Evolutionary conservation across 2,113 vertebrate genomes (phyloP), one percentile per base, ranked within the genome.

Genomic region (Gymnobelideus leadbeateri): DNA sequence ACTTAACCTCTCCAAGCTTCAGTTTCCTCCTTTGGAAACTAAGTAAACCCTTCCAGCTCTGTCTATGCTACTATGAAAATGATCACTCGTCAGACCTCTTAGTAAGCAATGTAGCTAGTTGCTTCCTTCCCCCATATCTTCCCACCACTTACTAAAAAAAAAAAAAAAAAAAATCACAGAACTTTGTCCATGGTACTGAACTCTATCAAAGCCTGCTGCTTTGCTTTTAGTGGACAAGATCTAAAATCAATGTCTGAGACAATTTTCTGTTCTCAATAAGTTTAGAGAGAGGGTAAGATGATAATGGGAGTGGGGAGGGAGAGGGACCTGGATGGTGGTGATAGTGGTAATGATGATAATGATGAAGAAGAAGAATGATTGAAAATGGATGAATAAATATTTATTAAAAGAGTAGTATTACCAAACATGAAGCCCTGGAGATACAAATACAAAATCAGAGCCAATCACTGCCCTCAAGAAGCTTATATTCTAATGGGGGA

Each of bases 121-220:
- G 21, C n/a, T 51, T 37, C 52, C n/a, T 46, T 77, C 19, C 10
- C n/a, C 26, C 19, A 51, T 68, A 43, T 28, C 47, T 8, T 54
- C 51, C 26, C 43, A 57, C 23, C 19, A 93, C 31, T 25, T 55
- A 47, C 84, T 10, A 43, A 84, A 61, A 51, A 51, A 51, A 51
- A 51, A 51, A 51, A 51, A 9, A 51, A 51, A 51, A 51, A 9
- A 51, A 26, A 52, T n/a, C 50, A 93, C 47, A 61, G 89, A 94
- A 49, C 52, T 91, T 92, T 43, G 4, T 50, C 89, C n/a, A 91
- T 94, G 68, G 16, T 90, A 92, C 90, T 89, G 91, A 92, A 49
- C 90, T 92, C 91, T 43, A 91, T 24, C 57, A 55, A 47, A 2
- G 51, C 91, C 90, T 23, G 7, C 21, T 84, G 68, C 14, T 52